Conservation (phyloP, 2,888 invertebrate genomes). For the Drosophila kambysellisi region DNA sequence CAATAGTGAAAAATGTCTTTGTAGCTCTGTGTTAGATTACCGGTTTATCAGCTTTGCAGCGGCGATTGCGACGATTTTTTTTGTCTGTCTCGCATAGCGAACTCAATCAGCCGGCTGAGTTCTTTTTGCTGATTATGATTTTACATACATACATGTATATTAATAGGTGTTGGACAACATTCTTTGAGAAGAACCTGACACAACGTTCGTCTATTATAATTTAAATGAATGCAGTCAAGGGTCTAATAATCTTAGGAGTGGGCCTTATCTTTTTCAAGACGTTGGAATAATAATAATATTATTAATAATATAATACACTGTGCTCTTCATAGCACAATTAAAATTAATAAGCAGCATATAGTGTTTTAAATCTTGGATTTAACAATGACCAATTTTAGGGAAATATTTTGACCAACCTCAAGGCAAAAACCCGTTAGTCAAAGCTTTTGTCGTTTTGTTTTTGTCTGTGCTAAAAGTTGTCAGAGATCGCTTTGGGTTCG, state of each 20-base stretch:
- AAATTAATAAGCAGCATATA: not conserved
- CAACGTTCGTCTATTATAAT: not conserved
- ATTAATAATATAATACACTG: not conserved
- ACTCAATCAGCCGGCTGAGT: constrained; percentile 54
- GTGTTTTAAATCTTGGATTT: not conserved
- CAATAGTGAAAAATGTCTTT: constrained; percentile 28
- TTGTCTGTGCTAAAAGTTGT: constrained; percentile 35
- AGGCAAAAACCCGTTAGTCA: not conserved
- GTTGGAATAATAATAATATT: not conserved
- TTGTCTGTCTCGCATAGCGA: constrained; percentile 29
- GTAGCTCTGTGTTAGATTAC: constrained; percentile 49
- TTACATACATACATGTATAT: constrained; percentile 41
- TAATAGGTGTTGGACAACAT: constrained; percentile 39
- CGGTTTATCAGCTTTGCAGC: constrained; percentile 58
- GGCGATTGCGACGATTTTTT: constrained; percentile 33
- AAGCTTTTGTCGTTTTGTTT: constrained; percentile 10
- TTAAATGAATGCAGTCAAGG: not conserved
- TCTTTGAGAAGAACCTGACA: constrained; percentile 13
- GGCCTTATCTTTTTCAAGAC: not conserved
- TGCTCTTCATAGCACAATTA: not conserved
- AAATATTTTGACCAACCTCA: not conserved
- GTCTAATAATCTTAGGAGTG: not conserved
- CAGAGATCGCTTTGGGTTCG: not conserved
- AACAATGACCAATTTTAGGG: not conserved
- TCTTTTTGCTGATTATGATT: constrained; percentile 29